These are phyloP conservation scores for Xenopus petersii DNA, from an alignment of 2,797 vertebrate species.

Conservation along the genomic window DNA sequence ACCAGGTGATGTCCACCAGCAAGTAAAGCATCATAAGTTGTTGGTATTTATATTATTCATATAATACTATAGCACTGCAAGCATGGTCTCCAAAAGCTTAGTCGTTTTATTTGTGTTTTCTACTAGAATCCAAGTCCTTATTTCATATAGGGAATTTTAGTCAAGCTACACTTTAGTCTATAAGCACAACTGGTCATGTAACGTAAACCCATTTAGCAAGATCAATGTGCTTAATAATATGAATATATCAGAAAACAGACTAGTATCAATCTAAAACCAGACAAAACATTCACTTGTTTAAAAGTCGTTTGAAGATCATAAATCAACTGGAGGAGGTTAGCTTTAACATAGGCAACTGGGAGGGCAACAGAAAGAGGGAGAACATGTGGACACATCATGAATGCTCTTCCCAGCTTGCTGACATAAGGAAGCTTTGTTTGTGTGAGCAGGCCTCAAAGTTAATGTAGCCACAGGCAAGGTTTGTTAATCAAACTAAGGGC, in stretches of 20 bases:
- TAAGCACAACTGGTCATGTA: neutral
- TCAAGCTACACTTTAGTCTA: conserved; percentile 19
- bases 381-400: conserved; percentile 48
- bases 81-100: no score
- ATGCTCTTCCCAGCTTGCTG: conserved; percentile 32
- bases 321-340: conserved; percentile 40
- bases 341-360: conserved; percentile 23
- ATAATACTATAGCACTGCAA: no score
- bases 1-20: no score
- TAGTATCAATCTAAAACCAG: conserved; percentile 47
- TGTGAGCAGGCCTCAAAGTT: conserved; percentile 35
- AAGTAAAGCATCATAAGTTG: no score
- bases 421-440: conserved; percentile 49
- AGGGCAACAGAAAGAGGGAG: conserved; percentile 15
- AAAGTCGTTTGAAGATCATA: conserved; percentile 42
- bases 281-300: conserved; percentile 49
- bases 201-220: conserved; percentile 23
- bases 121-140: neutral
- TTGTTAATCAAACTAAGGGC: conserved; percentile 50
- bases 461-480: conserved; percentile 49
- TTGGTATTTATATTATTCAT: no score
- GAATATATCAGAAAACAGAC: conserved; percentile 37
- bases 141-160: conserved; percentile 13
- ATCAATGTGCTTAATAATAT: conserved; percentile 38
- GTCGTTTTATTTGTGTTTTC: no score